phyloP scores from a whole-genome alignment of 2,888 invertebrate genomes.

The Hoplodrina blanda region DNA sequence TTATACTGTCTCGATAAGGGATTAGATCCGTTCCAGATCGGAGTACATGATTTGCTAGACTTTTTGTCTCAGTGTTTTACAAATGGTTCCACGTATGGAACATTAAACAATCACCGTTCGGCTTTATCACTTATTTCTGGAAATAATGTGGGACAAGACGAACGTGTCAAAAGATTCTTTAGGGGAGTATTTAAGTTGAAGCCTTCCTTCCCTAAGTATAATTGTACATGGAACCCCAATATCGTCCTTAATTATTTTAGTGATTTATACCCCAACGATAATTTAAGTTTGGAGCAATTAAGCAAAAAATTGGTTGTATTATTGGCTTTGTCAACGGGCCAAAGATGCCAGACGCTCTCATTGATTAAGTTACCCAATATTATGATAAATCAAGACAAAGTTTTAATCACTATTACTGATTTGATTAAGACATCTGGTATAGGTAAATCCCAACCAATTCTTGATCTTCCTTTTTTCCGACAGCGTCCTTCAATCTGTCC shows the following conservation, averaged over 20 bases:
- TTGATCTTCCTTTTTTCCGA: conserved; percentile 6
- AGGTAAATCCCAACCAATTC: conserved; percentile 8
- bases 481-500: conserved; percentile 9
- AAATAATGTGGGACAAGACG: conserved; percentile 16
- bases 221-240: not conserved
- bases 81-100: conserved; percentile 5
- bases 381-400: not conserved
- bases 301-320: not conserved
- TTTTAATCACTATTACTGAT: conserved; percentile 8
- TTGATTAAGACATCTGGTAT: conserved; percentile 7
- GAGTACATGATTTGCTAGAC: too few species aligned
- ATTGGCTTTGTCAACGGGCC: not conserved
- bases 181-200: conserved; percentile 3
- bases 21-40: not conserved
- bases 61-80: too few species aligned
- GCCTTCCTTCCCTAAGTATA: conserved; percentile 1
- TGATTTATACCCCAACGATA: conserved; percentile 1
- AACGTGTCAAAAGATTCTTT: conserved; percentile 4
- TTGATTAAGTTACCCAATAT: conserved; percentile 8
- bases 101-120: conserved; percentile 1
- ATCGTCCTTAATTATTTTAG: too few species aligned
- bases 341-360: conserved; percentile 3
- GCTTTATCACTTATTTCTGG: conserved; percentile 6
- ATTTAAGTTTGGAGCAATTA: conserved; percentile 5
- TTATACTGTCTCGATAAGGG: conserved; percentile 1